Conservation (phyloP, 2,113 vertebrate species). For the Equus przewalskii region DNA sequence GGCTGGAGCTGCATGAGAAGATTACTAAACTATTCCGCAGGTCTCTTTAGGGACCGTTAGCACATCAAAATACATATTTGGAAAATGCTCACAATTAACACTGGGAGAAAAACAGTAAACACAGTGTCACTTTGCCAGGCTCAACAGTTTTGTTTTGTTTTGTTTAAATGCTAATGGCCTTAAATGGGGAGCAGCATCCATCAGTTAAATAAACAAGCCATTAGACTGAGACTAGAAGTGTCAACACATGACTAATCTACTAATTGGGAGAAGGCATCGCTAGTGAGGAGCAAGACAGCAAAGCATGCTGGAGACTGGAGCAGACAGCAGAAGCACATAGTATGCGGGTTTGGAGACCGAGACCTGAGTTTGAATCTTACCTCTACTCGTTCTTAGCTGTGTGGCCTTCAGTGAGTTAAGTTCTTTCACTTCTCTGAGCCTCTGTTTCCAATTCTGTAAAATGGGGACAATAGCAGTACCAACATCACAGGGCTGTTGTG, state of each 20-base stretch:
- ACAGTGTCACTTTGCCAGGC: constrained; percentile 81
- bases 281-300: constrained; percentile 62
- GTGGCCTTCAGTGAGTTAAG: background rate
- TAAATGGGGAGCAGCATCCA: constrained; percentile 83
- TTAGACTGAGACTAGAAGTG: constrained; percentile 81
- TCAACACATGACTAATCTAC: constrained; percentile 85
- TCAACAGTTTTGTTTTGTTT: constrained; percentile 85
- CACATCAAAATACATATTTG: constrained; percentile 82
- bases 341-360: background rate
- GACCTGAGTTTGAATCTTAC: constrained; percentile 60
- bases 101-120: constrained; percentile 77
- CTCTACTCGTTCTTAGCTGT: background rate
- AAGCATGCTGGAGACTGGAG: constrained; percentile 63
- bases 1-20: background rate
- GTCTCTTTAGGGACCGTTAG: constrained; percentile 77
- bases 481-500: background rate
- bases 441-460: constrained; percentile 53
- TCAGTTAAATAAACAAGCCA: constrained; percentile 85
- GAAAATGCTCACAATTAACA: constrained; percentile 81
- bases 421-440: constrained; percentile 31
- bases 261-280: constrained; percentile 76
- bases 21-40: constrained; percentile 40
- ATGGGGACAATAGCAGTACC: background rate
- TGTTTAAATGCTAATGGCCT: constrained; percentile 84
- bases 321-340: background rate